Base-by-base conservation (phyloP, 2,888 invertebrate genomes). In the Merodon equestris region DNA sequence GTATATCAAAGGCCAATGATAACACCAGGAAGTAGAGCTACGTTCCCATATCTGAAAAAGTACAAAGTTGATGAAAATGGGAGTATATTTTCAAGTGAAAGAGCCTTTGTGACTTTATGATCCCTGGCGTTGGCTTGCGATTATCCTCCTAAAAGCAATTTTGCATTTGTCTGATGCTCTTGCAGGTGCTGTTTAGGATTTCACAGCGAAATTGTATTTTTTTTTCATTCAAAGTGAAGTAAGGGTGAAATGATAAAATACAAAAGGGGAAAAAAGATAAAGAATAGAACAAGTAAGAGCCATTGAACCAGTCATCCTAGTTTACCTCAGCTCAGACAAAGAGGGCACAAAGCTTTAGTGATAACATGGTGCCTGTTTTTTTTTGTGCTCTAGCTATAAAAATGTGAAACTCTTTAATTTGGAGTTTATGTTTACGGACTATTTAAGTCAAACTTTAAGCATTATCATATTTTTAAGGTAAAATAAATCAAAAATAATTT, bases 121-220 rank as follows among this genome's bases (percentile, higher is more conserved):
- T 58, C 60, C n/a, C 71, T 51, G 71, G 76, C 60, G 76, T 76
- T 76, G 71, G 76, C 76, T 76, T 61, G 71, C 71, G 71, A 76
- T 71, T 76, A 76, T 76, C 71, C 76, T 66, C 60, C 54, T 66
- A 51, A 66, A 66, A 76, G 51, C 71, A 71, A 66, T 71, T 76
- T 64, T 76, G 48, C 71, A 71, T 66, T 54, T 47, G 71, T 54
- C 66, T 71, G 66, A 71, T 61, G 76, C 60, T 71, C 54, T 71
- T 76, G 71, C 57, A 47, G 54, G 48, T 66, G 56, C 47, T 67
- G 60, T 50, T 66, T 51, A 66, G 60, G 40, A 66, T 40, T 40
- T 60, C 38, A 44, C 48, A 58, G 56, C 66, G 61, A 60, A 17
- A 42, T 44, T 14, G 17, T 17, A 27, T 45, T 63, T 70, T 64